A percentile compares a stretch with the other conserved stretches of the same genome.
These are phyloP conservation scores for Trissolcus japonicus DNA, from an alignment of 2,888 invertebrate genomes.

Conservation along the genomic window DNA sequence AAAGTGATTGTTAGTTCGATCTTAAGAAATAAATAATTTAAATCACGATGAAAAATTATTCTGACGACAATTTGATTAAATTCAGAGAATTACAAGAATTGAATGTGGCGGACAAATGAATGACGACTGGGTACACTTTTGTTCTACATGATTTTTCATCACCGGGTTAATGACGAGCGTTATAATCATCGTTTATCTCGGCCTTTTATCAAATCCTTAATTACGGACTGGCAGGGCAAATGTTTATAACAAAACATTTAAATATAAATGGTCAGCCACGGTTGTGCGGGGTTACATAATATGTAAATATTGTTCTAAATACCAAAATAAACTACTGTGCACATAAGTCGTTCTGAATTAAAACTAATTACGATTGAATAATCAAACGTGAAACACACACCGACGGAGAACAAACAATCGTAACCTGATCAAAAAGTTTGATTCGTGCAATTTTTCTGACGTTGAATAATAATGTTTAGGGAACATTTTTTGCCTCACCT, in stretches of 20 bases:
- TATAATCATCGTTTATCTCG: constrained; percentile 48
- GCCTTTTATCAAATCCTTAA: constrained; percentile 43
- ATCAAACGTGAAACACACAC: constrained; percentile 18
- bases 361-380: constrained; percentile 23
- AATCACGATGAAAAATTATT: not conserved
- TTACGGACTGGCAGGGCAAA: constrained; percentile 47
- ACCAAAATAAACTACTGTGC: constrained; percentile 40
- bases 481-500: too few species aligned
- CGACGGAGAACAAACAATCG: not conserved
- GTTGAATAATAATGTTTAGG: too few species aligned
- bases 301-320: constrained; percentile 58
- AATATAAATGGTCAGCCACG: constrained; percentile 51
- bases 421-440: too few species aligned
- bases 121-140: not conserved
- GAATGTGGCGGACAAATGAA: too few species aligned
- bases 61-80: not conserved
- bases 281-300: constrained; percentile 47
- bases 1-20: too few species aligned
- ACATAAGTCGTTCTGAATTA: constrained; percentile 23
- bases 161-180: constrained; percentile 37
- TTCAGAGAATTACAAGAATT: too few species aligned
- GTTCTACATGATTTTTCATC: constrained; percentile 39
- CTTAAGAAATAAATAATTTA: too few species aligned
- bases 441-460: too few species aligned
- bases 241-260: constrained; percentile 52